These are phyloP conservation scores for Apantesis nais DNA, from an alignment of 2,888 invertebrate genomes.

Conservation along the genomic window DNA sequence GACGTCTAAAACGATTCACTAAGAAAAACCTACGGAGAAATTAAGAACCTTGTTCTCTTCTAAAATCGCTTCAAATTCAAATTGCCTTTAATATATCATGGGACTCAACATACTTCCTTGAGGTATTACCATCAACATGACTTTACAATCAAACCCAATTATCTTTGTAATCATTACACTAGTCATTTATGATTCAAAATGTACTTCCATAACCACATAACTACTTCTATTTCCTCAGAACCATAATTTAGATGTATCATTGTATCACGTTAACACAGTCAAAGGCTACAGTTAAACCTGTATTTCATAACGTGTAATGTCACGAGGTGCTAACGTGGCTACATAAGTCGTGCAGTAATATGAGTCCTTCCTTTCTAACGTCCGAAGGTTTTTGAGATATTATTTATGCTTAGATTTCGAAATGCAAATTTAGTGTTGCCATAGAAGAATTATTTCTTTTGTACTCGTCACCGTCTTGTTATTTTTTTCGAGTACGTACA, in stretches of 20 bases:
- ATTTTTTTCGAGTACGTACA: too few relatives aligned
- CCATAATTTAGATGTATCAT: not conserved
- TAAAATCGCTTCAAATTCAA: not conserved
- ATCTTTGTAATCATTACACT: not conserved
- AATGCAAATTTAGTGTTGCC: not conserved
- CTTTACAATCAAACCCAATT: not conserved
- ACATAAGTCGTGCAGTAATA: not conserved
- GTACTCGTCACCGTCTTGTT: too few relatives aligned
- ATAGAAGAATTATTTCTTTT: too few relatives aligned
- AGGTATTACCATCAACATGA: not conserved
- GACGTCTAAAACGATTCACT: too few relatives aligned
- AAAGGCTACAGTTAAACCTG: slow-evolving; percentile 6
- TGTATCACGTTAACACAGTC: slow-evolving; percentile 3
- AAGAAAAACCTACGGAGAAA: not conserved
- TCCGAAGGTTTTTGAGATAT: not conserved
- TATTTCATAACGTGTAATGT: slow-evolving; percentile 3
- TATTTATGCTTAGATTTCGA: not conserved
- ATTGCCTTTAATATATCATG: not conserved
- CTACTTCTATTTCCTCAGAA: not conserved
- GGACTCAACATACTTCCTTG: not conserved
- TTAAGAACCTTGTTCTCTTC: too few relatives aligned
- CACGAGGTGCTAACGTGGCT: not conserved
- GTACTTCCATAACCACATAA: not conserved
- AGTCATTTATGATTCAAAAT: not conserved
- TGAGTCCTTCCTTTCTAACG: slow-evolving; percentile 7